Conservation (phyloP, 2,888 invertebrate genomes). For the Gastrophysa polygoni region DNA sequence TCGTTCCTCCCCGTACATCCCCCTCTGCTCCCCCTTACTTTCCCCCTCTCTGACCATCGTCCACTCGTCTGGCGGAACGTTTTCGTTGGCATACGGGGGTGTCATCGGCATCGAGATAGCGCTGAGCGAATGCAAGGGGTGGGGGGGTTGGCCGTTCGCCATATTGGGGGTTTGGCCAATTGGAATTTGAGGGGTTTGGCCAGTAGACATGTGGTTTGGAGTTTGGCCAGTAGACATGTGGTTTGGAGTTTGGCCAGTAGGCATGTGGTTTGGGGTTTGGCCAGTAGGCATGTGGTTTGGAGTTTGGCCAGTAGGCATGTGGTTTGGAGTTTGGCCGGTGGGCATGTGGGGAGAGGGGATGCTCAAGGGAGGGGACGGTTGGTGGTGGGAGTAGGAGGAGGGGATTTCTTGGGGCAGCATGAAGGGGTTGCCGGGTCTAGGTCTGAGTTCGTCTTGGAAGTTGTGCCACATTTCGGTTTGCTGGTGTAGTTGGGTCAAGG, state of each 20-base stretch:
- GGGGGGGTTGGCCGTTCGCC: constrained; percentile 33
- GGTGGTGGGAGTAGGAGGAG: constrained; percentile 27
- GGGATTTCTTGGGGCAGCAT: constrained; percentile 39
- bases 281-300: no score
- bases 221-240: no score
- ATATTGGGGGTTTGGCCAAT: no score
- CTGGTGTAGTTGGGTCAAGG: constrained; percentile 51
- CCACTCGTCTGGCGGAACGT: constrained; percentile 41
- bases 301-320: no score
- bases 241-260: no score
- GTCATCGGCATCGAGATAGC: constrained; percentile 34
- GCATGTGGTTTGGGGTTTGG: constrained; percentile 32
- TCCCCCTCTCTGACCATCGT: background rate
- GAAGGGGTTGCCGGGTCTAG: constrained; percentile 36
- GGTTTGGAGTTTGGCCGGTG: no score
- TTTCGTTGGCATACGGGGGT: constrained; percentile 43
- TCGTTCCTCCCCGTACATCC: background rate
- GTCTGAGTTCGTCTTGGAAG: constrained; percentile 45
- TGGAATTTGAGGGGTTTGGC: no score
- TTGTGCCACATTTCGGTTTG: constrained; percentile 55
- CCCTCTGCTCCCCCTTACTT: constrained; percentile 8
- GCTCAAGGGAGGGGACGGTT: constrained; percentile 33
- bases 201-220: no score
- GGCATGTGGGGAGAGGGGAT: constrained; percentile 36
- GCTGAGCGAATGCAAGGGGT: constrained; percentile 26